Evolutionary conservation across 2,888 invertebrate species (phyloP).

Genomic region (Suillia variegata): DNA sequence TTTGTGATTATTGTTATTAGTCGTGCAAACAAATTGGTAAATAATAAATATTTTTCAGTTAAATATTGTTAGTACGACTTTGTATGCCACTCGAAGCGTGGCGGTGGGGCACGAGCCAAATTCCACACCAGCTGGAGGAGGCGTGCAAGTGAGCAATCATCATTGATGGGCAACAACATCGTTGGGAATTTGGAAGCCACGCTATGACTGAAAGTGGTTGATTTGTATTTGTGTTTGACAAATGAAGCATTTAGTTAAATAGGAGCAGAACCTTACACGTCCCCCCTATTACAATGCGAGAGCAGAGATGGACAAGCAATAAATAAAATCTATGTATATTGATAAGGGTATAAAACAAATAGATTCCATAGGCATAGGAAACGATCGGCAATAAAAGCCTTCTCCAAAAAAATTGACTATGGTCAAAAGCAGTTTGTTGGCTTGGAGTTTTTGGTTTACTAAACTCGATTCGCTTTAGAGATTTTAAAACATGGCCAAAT

Average conservation of each 20-base stretch:
- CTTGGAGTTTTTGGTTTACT: no score
- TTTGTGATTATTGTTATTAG: slow-evolving; percentile 55
- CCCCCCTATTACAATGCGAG: no score
- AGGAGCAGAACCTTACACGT: background rate
- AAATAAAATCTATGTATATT: no score
- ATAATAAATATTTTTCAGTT: slow-evolving; percentile 57
- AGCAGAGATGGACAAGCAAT: no score
- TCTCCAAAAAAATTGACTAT: no score
- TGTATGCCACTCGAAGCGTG: slow-evolving; percentile 34
- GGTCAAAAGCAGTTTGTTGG: no score
- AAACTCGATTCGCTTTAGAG: no score
- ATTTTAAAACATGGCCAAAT: no score
- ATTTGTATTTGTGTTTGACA: slow-evolving; percentile 27
- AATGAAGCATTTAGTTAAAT: slow-evolving; percentile 12
- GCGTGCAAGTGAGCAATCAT: background rate
- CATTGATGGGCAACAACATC: background rate
- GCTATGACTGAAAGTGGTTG: slow-evolving; percentile 29
- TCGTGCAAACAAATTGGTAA: slow-evolving; percentile 57
- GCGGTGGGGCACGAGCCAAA: slow-evolving; percentile 3
- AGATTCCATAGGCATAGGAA: background rate
- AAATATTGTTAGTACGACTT: slow-evolving; percentile 54
- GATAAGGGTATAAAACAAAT: no score
- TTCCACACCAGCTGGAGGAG: background rate
- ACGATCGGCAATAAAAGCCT: no score
- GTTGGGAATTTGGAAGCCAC: slow-evolving; percentile 28